Conservation (phyloP, 2,888 invertebrate species). For the Eristalis pertinax region DNA sequence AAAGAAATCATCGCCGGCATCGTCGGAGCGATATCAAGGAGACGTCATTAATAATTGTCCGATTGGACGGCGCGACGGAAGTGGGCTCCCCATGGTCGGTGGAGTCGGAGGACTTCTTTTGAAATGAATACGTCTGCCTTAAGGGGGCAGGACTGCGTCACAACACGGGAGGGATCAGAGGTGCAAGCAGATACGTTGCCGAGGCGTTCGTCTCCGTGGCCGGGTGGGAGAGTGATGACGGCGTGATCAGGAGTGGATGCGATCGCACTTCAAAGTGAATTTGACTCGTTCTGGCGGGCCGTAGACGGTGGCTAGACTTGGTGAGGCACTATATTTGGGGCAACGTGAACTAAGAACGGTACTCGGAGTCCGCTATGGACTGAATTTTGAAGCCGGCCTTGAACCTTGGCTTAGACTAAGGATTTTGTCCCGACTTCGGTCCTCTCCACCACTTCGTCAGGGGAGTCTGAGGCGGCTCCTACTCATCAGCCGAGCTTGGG, state of each 20-base stretch:
- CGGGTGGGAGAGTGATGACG: background rate
- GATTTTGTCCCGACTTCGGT: too few relatives aligned
- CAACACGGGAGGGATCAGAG: conserved; percentile 23
- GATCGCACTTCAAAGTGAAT: background rate
- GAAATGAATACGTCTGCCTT: conserved; percentile 33
- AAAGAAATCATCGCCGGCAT: conserved; percentile 64
- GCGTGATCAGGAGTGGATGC: background rate
- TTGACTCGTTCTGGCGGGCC: background rate
- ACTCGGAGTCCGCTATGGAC: too few relatives aligned
- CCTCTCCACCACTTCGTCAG: too few relatives aligned
- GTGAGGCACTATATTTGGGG: background rate
- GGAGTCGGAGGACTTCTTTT: conserved; percentile 31
- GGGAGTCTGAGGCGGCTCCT: too few relatives aligned
- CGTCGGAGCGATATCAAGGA: conserved; percentile 55
- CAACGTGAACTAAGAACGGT: background rate
- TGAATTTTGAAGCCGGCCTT: too few relatives aligned
- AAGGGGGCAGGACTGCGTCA: conserved; percentile 25
- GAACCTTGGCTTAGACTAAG: too few relatives aligned
- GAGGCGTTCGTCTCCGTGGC: background rate
- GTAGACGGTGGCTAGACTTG: background rate
- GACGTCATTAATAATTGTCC: conserved; percentile 67
- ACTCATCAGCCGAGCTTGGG: too few relatives aligned
- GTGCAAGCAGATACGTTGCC: conserved; percentile 3
- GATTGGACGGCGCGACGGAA: conserved; percentile 24
- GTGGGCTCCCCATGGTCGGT: conserved; percentile 54